phyloP scores from a whole-genome alignment of 2,888 invertebrate genomes.

The Cyclophora punctaria region DNA sequence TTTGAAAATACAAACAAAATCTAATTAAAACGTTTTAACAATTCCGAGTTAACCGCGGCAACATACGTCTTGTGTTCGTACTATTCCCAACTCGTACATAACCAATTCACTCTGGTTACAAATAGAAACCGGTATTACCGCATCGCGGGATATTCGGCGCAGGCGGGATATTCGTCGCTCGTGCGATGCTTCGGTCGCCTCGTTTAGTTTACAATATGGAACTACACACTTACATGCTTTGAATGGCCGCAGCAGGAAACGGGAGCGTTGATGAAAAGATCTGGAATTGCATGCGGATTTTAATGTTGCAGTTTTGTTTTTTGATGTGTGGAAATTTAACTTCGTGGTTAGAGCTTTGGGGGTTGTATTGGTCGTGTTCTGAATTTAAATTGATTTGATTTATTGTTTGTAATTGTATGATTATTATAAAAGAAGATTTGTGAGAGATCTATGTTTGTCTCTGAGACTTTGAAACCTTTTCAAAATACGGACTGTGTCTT shows the following conservation, averaged over 20 bases:
- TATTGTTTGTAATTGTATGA: too few relatives aligned
- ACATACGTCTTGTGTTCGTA: not conserved
- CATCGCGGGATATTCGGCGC: slow-evolving; percentile 5
- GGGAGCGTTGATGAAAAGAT: slow-evolving; percentile 15
- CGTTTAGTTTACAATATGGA: slow-evolving; percentile 12
- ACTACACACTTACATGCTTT: slow-evolving; percentile 3
- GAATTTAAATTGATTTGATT: too few relatives aligned
- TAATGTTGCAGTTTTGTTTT: slow-evolving; percentile 5
- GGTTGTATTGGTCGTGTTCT: too few relatives aligned
- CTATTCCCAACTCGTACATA: not conserved
- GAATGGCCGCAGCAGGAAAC: slow-evolving; percentile 3
- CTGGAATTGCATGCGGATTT: slow-evolving; percentile 6
- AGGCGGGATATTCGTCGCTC: not conserved
- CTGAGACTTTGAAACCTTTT: too few relatives aligned
- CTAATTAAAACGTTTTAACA: not conserved
- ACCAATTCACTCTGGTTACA: slow-evolving; percentile 6
- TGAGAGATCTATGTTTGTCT: too few relatives aligned
- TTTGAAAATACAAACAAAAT: not conserved
- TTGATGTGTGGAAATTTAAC: not conserved
- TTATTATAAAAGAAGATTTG: too few relatives aligned
- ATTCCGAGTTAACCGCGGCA: not conserved
- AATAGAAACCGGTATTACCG: slow-evolving; percentile 9
- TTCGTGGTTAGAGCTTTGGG: too few relatives aligned
- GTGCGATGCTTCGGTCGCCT: slow-evolving; percentile 5
- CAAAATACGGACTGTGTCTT: too few relatives aligned